A percentile compares a stretch with the other conserved stretches of the same genome.
Evolutionary conservation across 2,888 invertebrate genomes (phyloP).

Genomic region (Lasioglossum morio): DNA sequence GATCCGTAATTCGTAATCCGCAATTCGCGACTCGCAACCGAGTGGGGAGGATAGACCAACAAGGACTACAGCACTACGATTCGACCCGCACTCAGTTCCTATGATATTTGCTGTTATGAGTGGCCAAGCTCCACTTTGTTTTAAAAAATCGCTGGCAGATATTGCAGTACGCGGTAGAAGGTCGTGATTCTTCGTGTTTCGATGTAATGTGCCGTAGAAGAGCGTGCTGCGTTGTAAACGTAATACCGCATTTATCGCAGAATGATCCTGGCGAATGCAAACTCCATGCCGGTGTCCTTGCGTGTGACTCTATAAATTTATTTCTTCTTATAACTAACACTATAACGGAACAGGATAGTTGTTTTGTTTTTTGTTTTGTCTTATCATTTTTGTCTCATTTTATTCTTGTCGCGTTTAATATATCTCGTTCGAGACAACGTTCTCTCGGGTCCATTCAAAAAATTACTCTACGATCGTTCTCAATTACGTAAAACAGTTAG

Average conservation of each 20-base stretch:
- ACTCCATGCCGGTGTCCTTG: conserved; percentile 51
- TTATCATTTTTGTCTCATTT: not conserved
- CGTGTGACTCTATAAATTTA: conserved; percentile 73
- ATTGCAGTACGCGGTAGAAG: conserved; percentile 74
- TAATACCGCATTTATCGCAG: conserved; percentile 74
- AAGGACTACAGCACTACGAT: not conserved
- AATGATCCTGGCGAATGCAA: conserved; percentile 67
- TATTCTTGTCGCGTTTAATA: not conserved
- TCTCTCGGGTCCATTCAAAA: not conserved
- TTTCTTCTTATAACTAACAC: conserved; percentile 64
- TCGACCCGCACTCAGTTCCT: conserved; percentile 64
- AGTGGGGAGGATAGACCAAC: not conserved
- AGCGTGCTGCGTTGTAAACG: conserved; percentile 77
- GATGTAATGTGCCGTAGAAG: conserved; percentile 77
- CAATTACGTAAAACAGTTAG: not conserved
- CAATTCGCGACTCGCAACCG: not conserved
- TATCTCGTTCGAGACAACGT: not conserved
- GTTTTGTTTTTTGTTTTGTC: not conserved
- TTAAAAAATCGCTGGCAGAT: conserved; percentile 79
- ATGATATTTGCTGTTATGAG: conserved; percentile 80
- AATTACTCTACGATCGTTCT: not conserved
- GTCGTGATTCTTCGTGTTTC: conserved; percentile 76
- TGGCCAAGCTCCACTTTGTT: conserved; percentile 80
- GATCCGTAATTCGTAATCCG: not conserved
- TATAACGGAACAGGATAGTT: conserved; percentile 13